Base-by-base conservation (phyloP, 2,797 vertebrate species). In the Micromesistius poutassou region DNA sequence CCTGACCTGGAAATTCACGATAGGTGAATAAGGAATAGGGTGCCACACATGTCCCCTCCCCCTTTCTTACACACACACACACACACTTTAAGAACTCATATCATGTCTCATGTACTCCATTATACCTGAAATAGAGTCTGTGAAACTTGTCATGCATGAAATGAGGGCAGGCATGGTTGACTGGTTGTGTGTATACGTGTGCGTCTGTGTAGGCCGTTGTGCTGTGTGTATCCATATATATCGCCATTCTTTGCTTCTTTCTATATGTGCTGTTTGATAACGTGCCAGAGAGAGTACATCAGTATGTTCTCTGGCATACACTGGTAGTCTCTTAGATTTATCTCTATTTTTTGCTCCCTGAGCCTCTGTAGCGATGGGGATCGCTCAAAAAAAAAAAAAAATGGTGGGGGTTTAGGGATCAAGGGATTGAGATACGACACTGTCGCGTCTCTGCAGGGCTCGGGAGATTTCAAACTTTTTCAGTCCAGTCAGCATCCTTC, bases 101-200 rank as follows among this genome's bases (percentile, higher is more conserved):
- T 36, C 31, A 76, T 68, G 25, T 31, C 74, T 68, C 55, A 13
- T 4, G 50, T 13, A 76, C 55, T 76, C 55, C 50, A 76, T 76
- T 76, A 76, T 68, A 76, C 22, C 74, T 75, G 50, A 75, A 75
- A 75, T 75, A 50, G 74, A 76, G 74, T 76, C 42, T 74, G 25
- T 76, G 74, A 33, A 76, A 36, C 25, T 33, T 25, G 33, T 38
- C 74, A 76, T 68, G 74, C 50, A 38, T 76, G 74, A 76, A 76
- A 76, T 76, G 74, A 74, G 50, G 50, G 22, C 42, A 31, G 42
- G n/a, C 55, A n/a, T 50, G n/a, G 55, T 68, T 33, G n/a, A 22
- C 1, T 50, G n/a, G 55, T 68, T 33, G 62, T 75, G 74, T 35
- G 46, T n/a, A 22, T 12, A 22, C 22, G 7, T 5, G 55, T 68